These are phyloP conservation scores for Geodia barretti DNA, from an alignment of 37 sponge, comb jelly and placozoan species.

Conservation along the genomic window DNA sequence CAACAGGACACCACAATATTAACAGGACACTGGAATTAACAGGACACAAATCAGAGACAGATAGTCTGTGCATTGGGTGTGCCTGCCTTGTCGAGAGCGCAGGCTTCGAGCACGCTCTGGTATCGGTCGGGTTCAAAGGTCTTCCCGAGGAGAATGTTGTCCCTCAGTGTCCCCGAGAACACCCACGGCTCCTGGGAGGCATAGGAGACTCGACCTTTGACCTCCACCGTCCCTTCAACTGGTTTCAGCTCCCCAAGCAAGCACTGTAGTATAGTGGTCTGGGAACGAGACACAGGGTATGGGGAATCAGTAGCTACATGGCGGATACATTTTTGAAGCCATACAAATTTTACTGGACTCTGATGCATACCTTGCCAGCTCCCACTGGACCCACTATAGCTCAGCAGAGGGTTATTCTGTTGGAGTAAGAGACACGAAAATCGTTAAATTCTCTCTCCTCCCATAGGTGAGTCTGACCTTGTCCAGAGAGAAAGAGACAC, in stretches of 20 bases:
- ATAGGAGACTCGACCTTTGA: slow-evolving; percentile 57
- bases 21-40: no score
- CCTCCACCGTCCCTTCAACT: slow-evolving; percentile 39
- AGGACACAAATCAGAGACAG: no score
- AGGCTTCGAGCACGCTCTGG: slow-evolving; percentile 50
- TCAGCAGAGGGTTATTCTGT: slow-evolving; percentile 35
- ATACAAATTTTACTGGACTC: neutral
- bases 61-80: no score
- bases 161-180: slow-evolving; percentile 72
- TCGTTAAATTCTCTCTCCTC: no score
- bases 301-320: neutral
- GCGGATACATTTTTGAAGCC: no score
- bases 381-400: slow-evolving; percentile 77
- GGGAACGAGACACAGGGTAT: neutral
- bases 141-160: slow-evolving; percentile 75
- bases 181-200: slow-evolving; percentile 79
- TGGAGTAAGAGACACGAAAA: neutral
- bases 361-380: slow-evolving; percentile 59
- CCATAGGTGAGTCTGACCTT: slow-evolving; percentile 10
- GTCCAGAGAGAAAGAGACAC: slow-evolving; percentile 39
- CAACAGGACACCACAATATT: no score
- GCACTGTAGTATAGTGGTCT: slow-evolving; percentile 73
- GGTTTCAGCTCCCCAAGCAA: slow-evolving; percentile 54
- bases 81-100: slow-evolving; percentile 58
- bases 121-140: slow-evolving; percentile 38